phyloP scores from a whole-genome alignment of 2,113 vertebrate species.

The Clarias magur region DNA sequence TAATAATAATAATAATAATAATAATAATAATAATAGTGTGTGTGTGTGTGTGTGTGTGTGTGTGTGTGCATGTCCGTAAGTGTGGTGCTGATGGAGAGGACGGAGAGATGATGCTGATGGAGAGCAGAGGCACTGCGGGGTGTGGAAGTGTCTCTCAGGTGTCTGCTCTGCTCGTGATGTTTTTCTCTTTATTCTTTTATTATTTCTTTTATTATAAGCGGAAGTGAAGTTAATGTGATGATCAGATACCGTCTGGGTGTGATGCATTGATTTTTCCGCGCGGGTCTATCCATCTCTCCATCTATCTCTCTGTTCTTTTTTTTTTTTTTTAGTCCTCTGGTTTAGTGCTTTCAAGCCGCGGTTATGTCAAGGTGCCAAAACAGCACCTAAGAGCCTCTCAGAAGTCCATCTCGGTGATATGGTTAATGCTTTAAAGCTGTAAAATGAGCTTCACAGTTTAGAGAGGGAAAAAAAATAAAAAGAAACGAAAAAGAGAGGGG shows the following conservation, averaged over 20 bases:
- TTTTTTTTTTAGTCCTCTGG: too few relatives aligned
- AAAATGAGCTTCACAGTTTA: background rate
- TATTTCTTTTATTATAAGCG: background rate
- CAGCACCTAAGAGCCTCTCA: constrained; percentile 32
- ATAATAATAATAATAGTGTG: background rate
- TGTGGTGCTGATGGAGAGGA: background rate
- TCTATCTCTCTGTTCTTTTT: constrained; percentile 1
- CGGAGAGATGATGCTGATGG: background rate
- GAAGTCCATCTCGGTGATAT: constrained; percentile 23
- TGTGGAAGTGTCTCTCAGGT: background rate
- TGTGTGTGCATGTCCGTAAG: background rate
- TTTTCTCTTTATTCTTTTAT: background rate
- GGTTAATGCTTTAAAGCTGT: constrained; percentile 28
- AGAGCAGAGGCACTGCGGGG: background rate
- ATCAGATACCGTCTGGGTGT: background rate
- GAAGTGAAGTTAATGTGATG: constrained; percentile 16
- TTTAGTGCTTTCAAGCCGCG: constrained; percentile 24
- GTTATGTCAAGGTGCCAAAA: constrained; percentile 46
- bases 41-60: background rate
- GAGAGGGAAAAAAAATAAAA: background rate
- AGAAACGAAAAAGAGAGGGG: background rate
- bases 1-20: too few relatives aligned
- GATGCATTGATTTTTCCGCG: constrained; percentile 19
- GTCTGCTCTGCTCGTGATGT: background rate
- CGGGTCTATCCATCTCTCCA: background rate